Base-by-base conservation (phyloP, 2,888 invertebrate genomes). In the Papilio demoleus region DNA sequence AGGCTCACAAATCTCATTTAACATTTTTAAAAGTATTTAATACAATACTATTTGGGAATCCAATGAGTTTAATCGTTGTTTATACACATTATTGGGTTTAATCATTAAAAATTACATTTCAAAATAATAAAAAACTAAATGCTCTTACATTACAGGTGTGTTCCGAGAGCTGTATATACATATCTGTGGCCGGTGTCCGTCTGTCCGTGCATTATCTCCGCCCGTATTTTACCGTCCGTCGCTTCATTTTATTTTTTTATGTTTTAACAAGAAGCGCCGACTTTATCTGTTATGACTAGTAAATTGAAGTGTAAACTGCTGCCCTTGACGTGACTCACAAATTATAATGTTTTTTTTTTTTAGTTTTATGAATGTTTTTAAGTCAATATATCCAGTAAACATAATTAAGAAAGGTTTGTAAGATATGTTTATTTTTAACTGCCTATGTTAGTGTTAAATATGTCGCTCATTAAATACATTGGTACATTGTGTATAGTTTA, bases 151-250 rank as follows among this genome's bases (percentile, higher is more conserved):
- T 60, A 61, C 62, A 66, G 60, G 60, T 60, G 65, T 59, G 60
- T 69, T 60, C 38, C 40, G 50, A 65, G 65, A 64, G 63, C 38
- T 64, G 17, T 59, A 68, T 68, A 58, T 36, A 68, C 64, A 68
- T 64, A 60, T 69, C 60, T 65, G 47, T 12, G 60, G 42, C 27
- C 72, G 68, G 69, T 68, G 56, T 47, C 66, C 72, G 76, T 75
- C 82, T 81, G 86, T 84, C 86, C 80, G 50, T 47, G 71, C 72
- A 76, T 77, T 86, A 87, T 87, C 85, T 82, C 71, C 40, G 70
- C 75, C 79, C 82, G 82, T 85, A 83, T 81, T 80, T 87, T 83
- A 84, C 81, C 75, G 81, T 81, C 80, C 76, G 81, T 81, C 80
- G 77, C 73, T 74, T 73, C 75, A 73, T 79, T 83, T 83, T 83